phyloP scores from a whole-genome alignment of 2,797 vertebrate species.

The Xyrichtys novacula region DNA sequence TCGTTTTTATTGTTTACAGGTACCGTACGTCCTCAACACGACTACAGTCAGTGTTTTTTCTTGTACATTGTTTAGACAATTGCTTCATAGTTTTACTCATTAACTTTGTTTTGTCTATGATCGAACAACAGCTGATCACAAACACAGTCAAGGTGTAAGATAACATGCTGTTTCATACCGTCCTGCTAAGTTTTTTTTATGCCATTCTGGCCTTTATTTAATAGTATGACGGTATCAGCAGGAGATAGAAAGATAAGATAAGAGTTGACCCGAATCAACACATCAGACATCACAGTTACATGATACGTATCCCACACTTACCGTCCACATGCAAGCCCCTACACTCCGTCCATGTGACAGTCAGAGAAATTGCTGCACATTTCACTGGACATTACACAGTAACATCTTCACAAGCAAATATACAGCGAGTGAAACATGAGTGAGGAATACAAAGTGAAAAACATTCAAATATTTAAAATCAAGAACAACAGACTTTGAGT shows the following conservation, averaged over 20 bases:
- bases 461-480: neutral
- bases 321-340: neutral
- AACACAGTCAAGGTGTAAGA: neutral
- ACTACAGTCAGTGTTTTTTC: neutral
- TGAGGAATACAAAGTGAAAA: neutral
- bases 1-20: neutral
- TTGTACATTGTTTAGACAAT: neutral
- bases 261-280: conserved; percentile 11
- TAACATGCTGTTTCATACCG: neutral
- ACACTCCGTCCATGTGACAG: conserved; percentile 1
- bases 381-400: conserved; percentile 1
- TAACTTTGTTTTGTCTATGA: too few relatives aligned
- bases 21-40: neutral
- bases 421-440: conserved; percentile 14
- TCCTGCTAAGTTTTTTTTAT: neutral
- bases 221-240: neutral
- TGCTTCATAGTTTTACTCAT: neutral
- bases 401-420: conserved; percentile 23
- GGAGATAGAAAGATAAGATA: neutral
- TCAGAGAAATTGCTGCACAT: neutral
- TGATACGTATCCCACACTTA: conserved; percentile 1
- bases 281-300: conserved; percentile 4
- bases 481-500: neutral
- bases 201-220: conserved; percentile 5
- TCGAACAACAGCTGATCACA: too few relatives aligned